Evolutionary conservation across 2,888 invertebrate genomes (phyloP).

Genomic region (Drosophila anomelani): DNA sequence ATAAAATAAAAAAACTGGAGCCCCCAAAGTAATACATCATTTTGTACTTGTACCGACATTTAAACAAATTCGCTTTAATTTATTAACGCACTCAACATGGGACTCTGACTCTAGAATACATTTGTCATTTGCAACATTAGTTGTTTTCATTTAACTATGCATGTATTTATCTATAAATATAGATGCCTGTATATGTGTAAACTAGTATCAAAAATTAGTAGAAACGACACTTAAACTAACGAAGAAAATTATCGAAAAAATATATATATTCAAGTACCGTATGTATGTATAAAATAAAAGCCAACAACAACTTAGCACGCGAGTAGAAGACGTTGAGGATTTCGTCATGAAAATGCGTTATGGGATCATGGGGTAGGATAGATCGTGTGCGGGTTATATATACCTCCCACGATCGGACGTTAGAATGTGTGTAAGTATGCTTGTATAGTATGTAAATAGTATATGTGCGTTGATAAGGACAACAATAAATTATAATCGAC

Average conservation of each 20-base stretch:
- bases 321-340: slow-evolving; percentile 62
- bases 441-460: slow-evolving; percentile 16
- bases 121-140: slow-evolving; percentile 62
- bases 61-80: slow-evolving; percentile 78
- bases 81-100: slow-evolving; percentile 77
- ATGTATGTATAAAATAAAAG: slow-evolving; percentile 65
- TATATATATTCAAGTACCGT: slow-evolving; percentile 50
- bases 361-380: slow-evolving; percentile 36
- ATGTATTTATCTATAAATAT: slow-evolving; percentile 50
- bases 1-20: background rate
- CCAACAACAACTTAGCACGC: slow-evolving; percentile 71
- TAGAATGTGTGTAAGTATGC: slow-evolving; percentile 33
- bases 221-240: slow-evolving; percentile 74
- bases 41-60: slow-evolving; percentile 58
- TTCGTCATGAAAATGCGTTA: slow-evolving; percentile 50
- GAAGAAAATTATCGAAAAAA: slow-evolving; percentile 71
- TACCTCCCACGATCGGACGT: slow-evolving; percentile 24
- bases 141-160: slow-evolving; percentile 38
- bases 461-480: slow-evolving; percentile 64
- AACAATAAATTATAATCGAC: slow-evolving; percentile 76
- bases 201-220: slow-evolving; percentile 78
- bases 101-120: slow-evolving; percentile 65
- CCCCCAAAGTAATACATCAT: slow-evolving; percentile 14
- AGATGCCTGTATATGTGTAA: slow-evolving; percentile 65
- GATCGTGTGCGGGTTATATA: slow-evolving; percentile 21